Base-by-base conservation (phyloP, 2,113 vertebrate species). In the Penelope pileata region DNA sequence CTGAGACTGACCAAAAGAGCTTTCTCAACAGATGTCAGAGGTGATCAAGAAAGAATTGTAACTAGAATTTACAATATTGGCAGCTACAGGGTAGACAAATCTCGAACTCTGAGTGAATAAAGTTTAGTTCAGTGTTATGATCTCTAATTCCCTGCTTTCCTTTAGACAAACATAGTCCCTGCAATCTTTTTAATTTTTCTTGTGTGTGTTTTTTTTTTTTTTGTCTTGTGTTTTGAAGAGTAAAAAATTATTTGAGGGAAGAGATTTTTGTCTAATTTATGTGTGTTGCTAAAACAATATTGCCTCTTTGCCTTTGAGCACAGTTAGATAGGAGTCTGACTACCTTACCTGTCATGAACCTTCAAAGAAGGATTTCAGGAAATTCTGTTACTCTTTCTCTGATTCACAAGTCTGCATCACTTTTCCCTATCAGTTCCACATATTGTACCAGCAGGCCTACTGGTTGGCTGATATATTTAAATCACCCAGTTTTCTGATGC, bases 181-280 rank as follows among this genome's bases (percentile, higher is more conserved):
- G 4, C 3, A 26, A 14, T 8, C 48, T 69, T 8, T 4, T 60
- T 23, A 12, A 18, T 59, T 26, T 34, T 13, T 6, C 18, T 17
- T 18, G 54, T 21, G 18, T 30, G 30, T 16, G 53, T 8, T 13
- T 43, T 0, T 8, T 51, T 66, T 76, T 12, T 0, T 34, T 12
- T 64, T 86, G 1, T 1, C 7, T n/a, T 45, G 10, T 12, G 10
- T n/a, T 72, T 60, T 16, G 8, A 12, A 78, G 11, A 19, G 8
- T 36, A 74, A 76, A 23, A 80, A 81, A 38, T 51, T 83, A 69
- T 29, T 40, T 40, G 23, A 66, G 9, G 21, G 21, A 30, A 80
- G 21, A 15, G 7, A 7, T 14, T 73, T 77, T 62, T 3, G 16
- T 48, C 27, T 62, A 79, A 8, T 27, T 95, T 85, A 54, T n/a